These are phyloP conservation scores for Eupithecia pulchellata DNA, from an alignment of 2,888 invertebrate species.

Conservation along the genomic window DNA sequence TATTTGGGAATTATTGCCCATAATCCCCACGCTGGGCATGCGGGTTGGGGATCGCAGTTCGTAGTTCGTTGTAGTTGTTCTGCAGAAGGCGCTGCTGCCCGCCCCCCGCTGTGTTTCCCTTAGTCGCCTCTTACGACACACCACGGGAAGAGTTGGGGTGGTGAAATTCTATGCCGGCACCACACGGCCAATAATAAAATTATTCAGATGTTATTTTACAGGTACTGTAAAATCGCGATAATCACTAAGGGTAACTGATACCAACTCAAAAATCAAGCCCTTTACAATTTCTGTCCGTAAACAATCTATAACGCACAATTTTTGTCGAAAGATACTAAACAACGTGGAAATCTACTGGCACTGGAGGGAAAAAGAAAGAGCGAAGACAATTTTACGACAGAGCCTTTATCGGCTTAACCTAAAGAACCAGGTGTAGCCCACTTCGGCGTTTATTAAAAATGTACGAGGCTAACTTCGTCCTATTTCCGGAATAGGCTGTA, in stretches of 20 bases:
- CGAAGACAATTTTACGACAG: constrained; percentile 22
- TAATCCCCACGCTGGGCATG: too few species aligned
- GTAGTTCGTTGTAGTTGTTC: too few species aligned
- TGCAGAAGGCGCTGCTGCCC: too few species aligned
- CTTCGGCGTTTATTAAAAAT: constrained; percentile 63
- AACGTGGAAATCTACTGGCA: neutral
- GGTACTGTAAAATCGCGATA: neutral
- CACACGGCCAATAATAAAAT: too few species aligned
- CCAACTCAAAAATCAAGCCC: neutral
- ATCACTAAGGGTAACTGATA: neutral
- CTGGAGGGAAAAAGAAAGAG: constrained; percentile 19
- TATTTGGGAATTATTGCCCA: too few species aligned
- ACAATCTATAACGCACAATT: neutral
- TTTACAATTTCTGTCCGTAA: neutral
- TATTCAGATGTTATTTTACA: neutral
- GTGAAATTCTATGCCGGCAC: too few species aligned
- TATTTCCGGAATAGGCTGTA: constrained; percentile 42
- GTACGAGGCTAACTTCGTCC: constrained; percentile 47
- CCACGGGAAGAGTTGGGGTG: too few species aligned
- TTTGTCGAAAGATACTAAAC: neutral
- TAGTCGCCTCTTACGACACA: too few species aligned
- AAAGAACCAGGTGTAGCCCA: constrained; percentile 63
- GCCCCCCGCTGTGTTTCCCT: too few species aligned
- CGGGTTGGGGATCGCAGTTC: too few species aligned
- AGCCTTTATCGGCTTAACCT: constrained; percentile 29